A percentile compares a stretch with the other conserved stretches of the same genome.
Conservation (phyloP, 2,797 vertebrate genomes). For the Leptatherina wallacei region DNA sequence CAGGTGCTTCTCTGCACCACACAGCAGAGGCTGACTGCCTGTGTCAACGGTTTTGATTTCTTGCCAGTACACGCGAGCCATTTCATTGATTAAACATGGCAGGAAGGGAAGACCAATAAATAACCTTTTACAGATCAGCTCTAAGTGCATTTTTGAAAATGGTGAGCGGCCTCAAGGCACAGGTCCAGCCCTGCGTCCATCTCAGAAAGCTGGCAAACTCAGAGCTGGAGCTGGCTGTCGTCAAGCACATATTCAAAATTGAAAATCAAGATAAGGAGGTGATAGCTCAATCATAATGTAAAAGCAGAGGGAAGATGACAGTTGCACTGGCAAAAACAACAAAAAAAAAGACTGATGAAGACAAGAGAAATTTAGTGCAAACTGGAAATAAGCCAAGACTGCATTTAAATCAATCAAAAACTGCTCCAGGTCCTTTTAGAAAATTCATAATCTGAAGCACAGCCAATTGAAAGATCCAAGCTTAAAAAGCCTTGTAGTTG, state of each 20-base stretch:
- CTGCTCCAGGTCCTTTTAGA: not conserved
- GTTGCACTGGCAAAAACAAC: not conserved
- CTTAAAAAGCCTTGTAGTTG: not conserved
- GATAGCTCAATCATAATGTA: slow-evolving; percentile 16
- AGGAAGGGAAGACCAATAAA: slow-evolving; percentile 73
- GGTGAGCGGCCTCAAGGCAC: slow-evolving; percentile 46
- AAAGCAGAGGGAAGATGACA: slow-evolving; percentile 2
- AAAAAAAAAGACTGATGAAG: slow-evolving; percentile 20
- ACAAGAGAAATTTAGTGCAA: not conserved
- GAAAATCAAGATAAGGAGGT: slow-evolving; percentile 27
- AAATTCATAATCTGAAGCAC: not conserved
- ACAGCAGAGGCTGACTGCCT: slow-evolving; percentile 37
- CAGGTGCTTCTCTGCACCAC: slow-evolving; percentile 68
- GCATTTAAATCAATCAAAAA: not conserved
- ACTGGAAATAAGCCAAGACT: slow-evolving; percentile 15
- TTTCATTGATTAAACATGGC: slow-evolving; percentile 77
- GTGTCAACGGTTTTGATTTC: slow-evolving; percentile 69
- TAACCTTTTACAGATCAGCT: slow-evolving; percentile 60
- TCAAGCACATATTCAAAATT: slow-evolving; percentile 27
- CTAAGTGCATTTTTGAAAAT: slow-evolving; percentile 64
- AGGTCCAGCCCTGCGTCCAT: slow-evolving; percentile 34
- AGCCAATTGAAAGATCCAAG: not conserved
- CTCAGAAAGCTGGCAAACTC: slow-evolving; percentile 24
- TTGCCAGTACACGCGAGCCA: slow-evolving; percentile 55
- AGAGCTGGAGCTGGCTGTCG: not conserved